Evolutionary conservation across 2,888 invertebrate species (phyloP), one percentile per base, ranked within the genome.

Genomic region (Oxytorus armatus): DNA sequence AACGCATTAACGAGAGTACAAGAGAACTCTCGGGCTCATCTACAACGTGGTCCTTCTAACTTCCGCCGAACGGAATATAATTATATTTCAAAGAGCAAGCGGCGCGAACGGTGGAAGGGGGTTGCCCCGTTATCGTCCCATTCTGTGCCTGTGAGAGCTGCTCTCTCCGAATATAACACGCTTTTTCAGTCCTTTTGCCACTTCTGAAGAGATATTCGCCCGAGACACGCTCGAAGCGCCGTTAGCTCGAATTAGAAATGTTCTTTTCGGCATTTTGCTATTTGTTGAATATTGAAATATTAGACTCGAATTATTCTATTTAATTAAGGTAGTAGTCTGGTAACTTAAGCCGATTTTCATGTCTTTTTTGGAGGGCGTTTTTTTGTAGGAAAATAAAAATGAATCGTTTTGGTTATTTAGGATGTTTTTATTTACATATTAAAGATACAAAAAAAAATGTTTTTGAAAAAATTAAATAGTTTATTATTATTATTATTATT

Each of bases 1-100:
- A 68, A 18, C 10, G 49, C 23, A 25, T 55, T 57, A 36, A 16
- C 55, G 25, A 33, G 61, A 36, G 25, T 33, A 61, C 23, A 11
- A 36, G 39, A 36, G 39, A 49, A 18, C 16, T 47, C 25, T 25
- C 72, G 42, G 39, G 25, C 72, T 61, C 47, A 36, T 33, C 57
- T 11, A 49, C 72, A 36, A 39, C 76, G 57, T 44, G 76, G 78
- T 82, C 44, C 81, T 82, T 82, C 78, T 81, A 81, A 82, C 81
- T 81, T 82, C 82, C 82, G 82, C 33, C 53, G 47, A 74, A 74
- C 51, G 72, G 69, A 82, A 76, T 80, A 81, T 81, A 75, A 81
- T 82, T 79, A 79, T 79, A 66, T 81, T 78, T 76, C 81, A 72
- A 49, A 81, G n/a, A n/a, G 78, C 70, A 77, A 66, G 59, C 42